Conservation (phyloP, 53 echinoderm and acorn worm genomes). For the Hippasteria phrygiana region DNA sequence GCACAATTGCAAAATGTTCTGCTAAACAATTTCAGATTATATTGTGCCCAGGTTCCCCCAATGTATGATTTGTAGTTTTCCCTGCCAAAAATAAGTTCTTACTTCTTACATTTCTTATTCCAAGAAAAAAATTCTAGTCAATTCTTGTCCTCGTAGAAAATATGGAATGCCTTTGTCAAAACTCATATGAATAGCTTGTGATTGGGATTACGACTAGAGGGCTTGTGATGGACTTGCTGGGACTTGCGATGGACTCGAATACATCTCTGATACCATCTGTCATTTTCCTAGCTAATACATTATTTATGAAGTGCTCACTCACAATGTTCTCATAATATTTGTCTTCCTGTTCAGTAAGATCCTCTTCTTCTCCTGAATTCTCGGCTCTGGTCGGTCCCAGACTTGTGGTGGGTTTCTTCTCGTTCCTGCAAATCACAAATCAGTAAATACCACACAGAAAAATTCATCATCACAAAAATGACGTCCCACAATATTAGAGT, state of each 20-base stretch:
- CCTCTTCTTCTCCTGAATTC: constrained; percentile 72
- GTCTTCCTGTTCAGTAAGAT: constrained; percentile 51
- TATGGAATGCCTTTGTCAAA: no score
- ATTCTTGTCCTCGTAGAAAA: no score
- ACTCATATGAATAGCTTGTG: no score
- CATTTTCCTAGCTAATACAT: neutral
- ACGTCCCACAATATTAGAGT: neutral
- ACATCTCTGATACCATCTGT: no score
- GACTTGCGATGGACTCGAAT: no score
- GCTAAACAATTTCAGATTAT: no score
- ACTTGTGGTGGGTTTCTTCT: constrained; percentile 70
- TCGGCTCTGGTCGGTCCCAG: constrained; percentile 72
- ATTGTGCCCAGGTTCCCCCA: no score
- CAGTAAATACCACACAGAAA: neutral
- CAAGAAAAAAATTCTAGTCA: neutral
- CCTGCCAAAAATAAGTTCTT: neutral
- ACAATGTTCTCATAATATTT: constrained; percentile 80
- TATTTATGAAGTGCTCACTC: constrained; percentile 4
- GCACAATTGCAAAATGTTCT: no score
- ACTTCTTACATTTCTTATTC: neutral
- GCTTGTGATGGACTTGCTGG: no score
- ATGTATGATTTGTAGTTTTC: no score
- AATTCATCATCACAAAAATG: neutral
- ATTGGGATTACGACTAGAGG: no score
- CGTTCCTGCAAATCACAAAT: neutral